These are phyloP conservation scores for Napeogenes sylphis DNA, from an alignment of 2,888 invertebrate genomes.

Conservation along the genomic window DNA sequence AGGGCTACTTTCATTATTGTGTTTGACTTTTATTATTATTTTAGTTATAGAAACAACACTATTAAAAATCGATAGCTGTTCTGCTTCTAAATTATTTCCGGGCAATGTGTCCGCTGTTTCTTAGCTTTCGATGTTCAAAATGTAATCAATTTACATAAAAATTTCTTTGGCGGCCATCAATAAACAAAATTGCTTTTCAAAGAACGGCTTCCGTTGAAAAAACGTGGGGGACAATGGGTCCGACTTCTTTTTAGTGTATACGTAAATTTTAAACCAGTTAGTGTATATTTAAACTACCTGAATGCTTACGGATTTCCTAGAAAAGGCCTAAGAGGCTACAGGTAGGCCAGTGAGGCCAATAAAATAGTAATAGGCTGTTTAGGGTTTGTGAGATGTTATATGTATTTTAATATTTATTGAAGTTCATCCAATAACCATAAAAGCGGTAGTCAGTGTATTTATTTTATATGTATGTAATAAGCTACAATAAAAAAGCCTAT, in stretches of 20 bases:
- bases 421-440: too few species aligned
- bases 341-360: slow-evolving; percentile 16
- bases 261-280: slow-evolving; percentile 32
- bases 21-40: too few species aligned
- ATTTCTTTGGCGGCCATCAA: slow-evolving; percentile 53
- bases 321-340: slow-evolving; percentile 27
- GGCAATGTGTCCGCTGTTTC: slow-evolving; percentile 23
- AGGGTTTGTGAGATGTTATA: too few species aligned
- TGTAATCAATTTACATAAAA: slow-evolving; percentile 57
- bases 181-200: slow-evolving; percentile 51
- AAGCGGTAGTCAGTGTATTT: too few species aligned
- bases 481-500: too few species aligned
- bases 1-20: too few species aligned
- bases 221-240: slow-evolving; percentile 22
- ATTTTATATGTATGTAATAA: too few species aligned
- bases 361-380: background rate
- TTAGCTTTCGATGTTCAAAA: slow-evolving; percentile 22
- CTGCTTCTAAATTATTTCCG: slow-evolving; percentile 6
- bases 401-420: too few species aligned
- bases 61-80: too few species aligned
- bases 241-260: slow-evolving; percentile 21
- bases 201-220: slow-evolving; percentile 47
- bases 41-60: too few species aligned
- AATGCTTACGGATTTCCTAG: slow-evolving; percentile 34
- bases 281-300: slow-evolving; percentile 33